phyloP scores from a whole-genome alignment of 2,797 vertebrate genomes.

The Eutrigla gurnardus region DNA sequence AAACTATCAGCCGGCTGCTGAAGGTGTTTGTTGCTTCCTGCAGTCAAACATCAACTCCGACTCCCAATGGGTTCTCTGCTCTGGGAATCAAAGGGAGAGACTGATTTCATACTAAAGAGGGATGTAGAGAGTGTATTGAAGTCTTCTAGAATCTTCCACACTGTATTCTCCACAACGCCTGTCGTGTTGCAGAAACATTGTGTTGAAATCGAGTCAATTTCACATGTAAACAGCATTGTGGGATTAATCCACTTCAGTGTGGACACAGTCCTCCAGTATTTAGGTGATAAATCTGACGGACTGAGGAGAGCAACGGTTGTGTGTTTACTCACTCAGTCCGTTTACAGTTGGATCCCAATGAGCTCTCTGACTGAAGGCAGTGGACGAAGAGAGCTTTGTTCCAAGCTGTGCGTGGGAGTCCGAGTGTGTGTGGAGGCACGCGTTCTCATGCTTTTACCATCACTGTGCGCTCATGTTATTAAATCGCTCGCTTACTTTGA shows the following conservation, averaged over 20 bases:
- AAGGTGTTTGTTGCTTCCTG: conserved; percentile 11
- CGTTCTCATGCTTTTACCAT: neutral
- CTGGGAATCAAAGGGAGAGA: conserved; percentile 2
- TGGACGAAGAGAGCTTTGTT: conserved; percentile 22
- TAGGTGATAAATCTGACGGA: neutral
- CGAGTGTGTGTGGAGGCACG: neutral
- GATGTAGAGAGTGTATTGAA: neutral
- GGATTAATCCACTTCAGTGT: neutral
- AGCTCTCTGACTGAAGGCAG: conserved; percentile 13
- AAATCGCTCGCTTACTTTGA: neutral
- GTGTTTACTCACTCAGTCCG: conserved; percentile 12
- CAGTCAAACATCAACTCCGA: conserved; percentile 1
- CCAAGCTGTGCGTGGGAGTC: conserved; percentile 8
- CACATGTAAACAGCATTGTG: neutral
- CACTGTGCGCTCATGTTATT: neutral
- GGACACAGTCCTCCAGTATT: neutral
- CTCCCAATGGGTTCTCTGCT: conserved; percentile 1
- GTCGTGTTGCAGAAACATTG: neutral
- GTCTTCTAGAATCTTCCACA: conserved; percentile 2
- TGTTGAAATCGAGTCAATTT: neutral
- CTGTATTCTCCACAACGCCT: neutral
- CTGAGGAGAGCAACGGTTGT: neutral
- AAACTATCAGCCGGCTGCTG: neutral
- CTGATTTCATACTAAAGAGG: neutral
- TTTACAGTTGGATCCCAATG: conserved; percentile 17